phyloP scores from a whole-genome alignment of 2,888 invertebrate genomes.

The Uropetala carovei region DNA sequence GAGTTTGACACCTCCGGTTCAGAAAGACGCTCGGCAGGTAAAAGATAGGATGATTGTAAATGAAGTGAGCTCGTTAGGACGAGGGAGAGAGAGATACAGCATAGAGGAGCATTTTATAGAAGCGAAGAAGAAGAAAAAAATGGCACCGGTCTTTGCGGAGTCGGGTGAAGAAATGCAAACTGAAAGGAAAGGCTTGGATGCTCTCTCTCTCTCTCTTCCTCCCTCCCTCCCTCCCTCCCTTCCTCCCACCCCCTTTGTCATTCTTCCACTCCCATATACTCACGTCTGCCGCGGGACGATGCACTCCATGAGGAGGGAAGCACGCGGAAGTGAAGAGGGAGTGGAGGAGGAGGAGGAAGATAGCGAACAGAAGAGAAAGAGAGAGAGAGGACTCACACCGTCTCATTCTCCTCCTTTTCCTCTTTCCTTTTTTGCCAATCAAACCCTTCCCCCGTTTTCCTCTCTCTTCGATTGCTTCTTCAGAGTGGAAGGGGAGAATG shows the following conservation, averaged over 20 bases:
- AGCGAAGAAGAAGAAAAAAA: neutral
- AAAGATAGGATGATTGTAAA: neutral
- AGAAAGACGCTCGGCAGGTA: neutral
- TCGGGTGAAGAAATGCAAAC: neutral
- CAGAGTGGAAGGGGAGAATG: neutral
- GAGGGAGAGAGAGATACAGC: neutral
- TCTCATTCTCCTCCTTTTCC: conserved; percentile 1
- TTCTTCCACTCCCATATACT: neutral
- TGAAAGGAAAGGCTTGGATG: neutral
- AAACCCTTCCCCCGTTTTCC: neutral
- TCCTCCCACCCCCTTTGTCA: neutral
- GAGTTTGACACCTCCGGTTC: too few relatives aligned
- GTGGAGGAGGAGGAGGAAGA: neutral
- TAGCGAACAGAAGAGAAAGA: neutral
- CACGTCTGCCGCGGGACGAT: neutral
- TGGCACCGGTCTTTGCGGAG: neutral
- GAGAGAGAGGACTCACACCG: neutral
- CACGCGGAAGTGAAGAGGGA: conserved; percentile 28
- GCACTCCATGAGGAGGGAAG: neutral
- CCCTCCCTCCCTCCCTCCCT: neutral
- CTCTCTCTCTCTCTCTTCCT: neutral
- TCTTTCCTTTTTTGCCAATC: neutral
- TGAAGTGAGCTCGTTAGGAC: neutral
- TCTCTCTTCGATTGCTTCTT: neutral
- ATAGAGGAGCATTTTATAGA: neutral